These are phyloP conservation scores for Clarias pachynema DNA, from an alignment of 2,797 vertebrate genomes.

Conservation along the genomic window DNA sequence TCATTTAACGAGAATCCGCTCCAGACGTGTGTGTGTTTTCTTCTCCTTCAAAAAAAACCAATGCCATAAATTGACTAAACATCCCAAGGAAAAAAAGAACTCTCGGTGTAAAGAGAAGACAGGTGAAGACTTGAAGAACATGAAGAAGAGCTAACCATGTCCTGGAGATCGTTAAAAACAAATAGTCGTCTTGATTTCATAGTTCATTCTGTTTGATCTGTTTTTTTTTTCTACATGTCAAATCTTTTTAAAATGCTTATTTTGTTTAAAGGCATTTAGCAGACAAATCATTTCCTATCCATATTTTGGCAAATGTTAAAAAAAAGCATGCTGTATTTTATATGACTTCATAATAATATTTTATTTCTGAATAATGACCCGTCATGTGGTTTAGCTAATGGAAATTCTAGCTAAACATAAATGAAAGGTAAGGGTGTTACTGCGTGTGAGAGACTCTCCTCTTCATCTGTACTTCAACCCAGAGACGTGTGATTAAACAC, in stretches of 20 bases:
- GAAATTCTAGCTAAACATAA: background rate
- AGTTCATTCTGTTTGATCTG: conserved; percentile 5
- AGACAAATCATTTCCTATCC: background rate
- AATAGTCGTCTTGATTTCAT: background rate
- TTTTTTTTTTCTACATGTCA: background rate
- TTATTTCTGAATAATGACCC: too few relatives aligned
- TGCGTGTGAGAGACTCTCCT: background rate
- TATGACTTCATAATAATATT: too few relatives aligned
- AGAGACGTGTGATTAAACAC: background rate
- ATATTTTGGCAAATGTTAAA: background rate
- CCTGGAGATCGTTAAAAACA: background rate
- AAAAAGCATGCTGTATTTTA: background rate
- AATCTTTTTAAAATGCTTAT: background rate
- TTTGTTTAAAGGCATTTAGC: background rate
- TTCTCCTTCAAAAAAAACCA: too few relatives aligned
- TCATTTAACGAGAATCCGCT: too few relatives aligned
- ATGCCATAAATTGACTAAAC: too few relatives aligned
- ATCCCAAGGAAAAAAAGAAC: background rate
- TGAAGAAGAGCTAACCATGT: background rate
- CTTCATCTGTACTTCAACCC: background rate
- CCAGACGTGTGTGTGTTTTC: too few relatives aligned
- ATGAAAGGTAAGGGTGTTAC: background rate
- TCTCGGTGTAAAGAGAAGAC: too few relatives aligned
- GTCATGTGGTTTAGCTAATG: too few relatives aligned
- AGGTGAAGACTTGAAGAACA: background rate